Base-by-base conservation (phyloP, 2,113 vertebrate species). In the Barbus barbus region DNA sequence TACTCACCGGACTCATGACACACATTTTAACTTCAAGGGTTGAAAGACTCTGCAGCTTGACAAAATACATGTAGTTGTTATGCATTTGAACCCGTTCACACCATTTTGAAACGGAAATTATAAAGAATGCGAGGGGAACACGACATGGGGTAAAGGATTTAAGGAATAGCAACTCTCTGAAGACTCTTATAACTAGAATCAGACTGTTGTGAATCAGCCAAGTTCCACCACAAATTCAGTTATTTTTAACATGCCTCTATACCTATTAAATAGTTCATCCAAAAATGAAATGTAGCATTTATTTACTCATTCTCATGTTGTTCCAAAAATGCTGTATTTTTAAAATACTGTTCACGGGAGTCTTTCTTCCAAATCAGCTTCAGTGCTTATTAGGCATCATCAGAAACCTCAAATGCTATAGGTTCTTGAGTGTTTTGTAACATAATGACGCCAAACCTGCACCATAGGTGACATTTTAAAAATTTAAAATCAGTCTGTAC, bases 121-220 rank as follows among this genome's bases (percentile, higher is more conserved):
- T 4, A 53, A 76, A 12, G 8, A 33, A 31, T 58, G 14, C n/a
- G 1, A 2, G 75, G 48, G 51, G 31, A 16, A 61, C 2, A 1
- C 7, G 1, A 9, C 7, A 11, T 22, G 38, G n/a, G 58, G 38
- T 65, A 18, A 79, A 65, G 8, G 26, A 22, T 46, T 65, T 80
- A 5, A 28, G n/a, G 36, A 80, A 65, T 46, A 63, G 58, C 36
- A 60, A 36, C n/a, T 38, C 36, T 78, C 56, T 78, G 13, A 72
- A 51, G 13, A 75, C 44, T 28, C 44, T 51, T 46, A 75, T 75
- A 75, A 48, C 44, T 46, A 75, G n/a, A 24, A 78, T 61, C 56
- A 61, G 36, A 61, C 3, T 44, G 11, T 60, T 78, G 74, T 36
- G 31, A 56, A n/a, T 36, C 33, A 60, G 20, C 36, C 76, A 78